Base-by-base conservation (phyloP, 2,113 vertebrate species). In the Elachura formosa region DNA sequence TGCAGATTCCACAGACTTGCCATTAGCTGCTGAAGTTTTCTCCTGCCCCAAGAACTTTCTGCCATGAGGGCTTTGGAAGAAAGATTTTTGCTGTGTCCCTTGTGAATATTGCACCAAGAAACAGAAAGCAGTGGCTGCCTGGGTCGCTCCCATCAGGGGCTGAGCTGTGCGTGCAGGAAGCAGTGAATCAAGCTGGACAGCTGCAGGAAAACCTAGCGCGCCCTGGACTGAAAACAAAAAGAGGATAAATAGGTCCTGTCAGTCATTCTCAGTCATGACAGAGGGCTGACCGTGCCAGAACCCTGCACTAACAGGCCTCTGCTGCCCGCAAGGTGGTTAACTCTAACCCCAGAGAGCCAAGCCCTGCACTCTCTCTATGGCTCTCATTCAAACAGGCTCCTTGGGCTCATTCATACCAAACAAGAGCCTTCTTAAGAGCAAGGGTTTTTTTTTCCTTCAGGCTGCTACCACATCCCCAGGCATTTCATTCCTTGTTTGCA, bases 131-230 rank as follows among this genome's bases (percentile, higher is more conserved):
- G 22, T 66, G 84, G 34, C 79, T 84, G 64, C 40, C 77, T 73
- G 81, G 71, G 52, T 97, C 2, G 9, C 72, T 87, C 67, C 84
- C 38, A 0, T 43, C 20, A 2, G 14, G 62, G 59, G 76, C 58
- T 10, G 13, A 67, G 71, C 90, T 76, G 69, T 11, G 66, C 66
- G 77, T 8, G 4, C 92, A 96, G 95, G 92, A 96, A 97, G 91
- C 63, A 75, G 85, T 95, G 92, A 96, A 94, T 89, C 84, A 95
- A 89, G 46, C 55, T 15, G 54, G 96, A 91, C 87, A 95, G 90
- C 79, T 81, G 56, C 40, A 96, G 80, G 48, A 91, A 80, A 92
- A 83, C 43, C 90, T 71, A 91, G 84, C 28, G 4, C 54, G 69
- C 89, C 92, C 73, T 43, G 68, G 89, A 93, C 83, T 89, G 58